Evolutionary conservation across 2,797 vertebrate species (phyloP), one percentile per base, ranked within the genome.

Genomic region (Apodemus agrarius): DNA sequence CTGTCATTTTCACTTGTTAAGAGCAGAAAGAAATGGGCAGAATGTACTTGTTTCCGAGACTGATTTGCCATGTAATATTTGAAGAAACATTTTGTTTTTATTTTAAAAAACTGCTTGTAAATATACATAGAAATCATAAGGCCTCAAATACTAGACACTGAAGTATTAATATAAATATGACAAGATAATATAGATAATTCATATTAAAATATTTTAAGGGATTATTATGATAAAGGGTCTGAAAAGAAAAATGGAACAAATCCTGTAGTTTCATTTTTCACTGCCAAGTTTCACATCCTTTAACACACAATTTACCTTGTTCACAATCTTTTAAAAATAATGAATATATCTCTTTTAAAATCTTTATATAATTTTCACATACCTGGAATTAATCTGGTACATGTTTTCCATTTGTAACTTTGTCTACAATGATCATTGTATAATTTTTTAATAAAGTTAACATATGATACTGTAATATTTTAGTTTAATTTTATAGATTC

Each of bases 1-100:
- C 93, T 97, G 97, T 98, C 98, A 98, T 98, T 98, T 98, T 96
- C 89, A 98, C 94, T 97, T 98, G 83, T 88, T 97, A 93, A 90
- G 67, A 85, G 96, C 76, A 95, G 84, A 98, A 97, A 97, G 91
- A 95, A 92, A 94, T 87, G 90, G 0, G 14, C 43, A 69, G 19
- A 4, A 19, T 83, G 76, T 74, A 83, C 94, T 94, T 95, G 49
- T 83, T 95, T 94, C 59, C 83, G 80, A 95, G 76, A 85, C 92
- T 11, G 10, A 88, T 76, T n/a, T 92, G 19, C 65, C 76, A 85
- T 82, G 13, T 57, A 81, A 79, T 43, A 82, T 57, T 69, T 80
- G 72, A 96, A 89, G 10, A 90, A 95, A 74, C 59, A 78, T 16
- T 74, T 91, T 80, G 19, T 4, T 69, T 90, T 96, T 82, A 78